phyloP scores from a whole-genome alignment of 2,888 invertebrate genomes.

The Thera obeliscata region DNA sequence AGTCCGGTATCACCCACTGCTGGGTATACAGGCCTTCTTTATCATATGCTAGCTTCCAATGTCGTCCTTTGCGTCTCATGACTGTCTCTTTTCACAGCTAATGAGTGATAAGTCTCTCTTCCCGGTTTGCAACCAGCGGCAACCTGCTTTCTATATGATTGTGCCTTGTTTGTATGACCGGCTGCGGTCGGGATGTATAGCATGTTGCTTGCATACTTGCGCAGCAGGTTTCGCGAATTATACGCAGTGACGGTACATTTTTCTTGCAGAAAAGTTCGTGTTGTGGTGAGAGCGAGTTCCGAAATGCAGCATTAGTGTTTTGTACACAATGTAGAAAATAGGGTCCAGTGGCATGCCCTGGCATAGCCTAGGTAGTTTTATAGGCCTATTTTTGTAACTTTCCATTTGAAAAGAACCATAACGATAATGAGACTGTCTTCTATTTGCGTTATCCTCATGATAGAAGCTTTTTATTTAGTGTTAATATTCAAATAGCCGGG shows the following conservation, averaged over 20 bases:
- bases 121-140: not conserved
- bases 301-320: not conserved
- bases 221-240: constrained; percentile 33
- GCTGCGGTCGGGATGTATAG: constrained; percentile 26
- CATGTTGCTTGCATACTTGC: constrained; percentile 22
- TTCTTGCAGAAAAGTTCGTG: constrained; percentile 25
- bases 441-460: no score
- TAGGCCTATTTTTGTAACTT: not conserved
- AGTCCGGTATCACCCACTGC: no score
- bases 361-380: not conserved
- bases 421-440: no score
- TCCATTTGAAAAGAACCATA: no score
- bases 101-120: not conserved
- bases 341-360: constrained; percentile 1
- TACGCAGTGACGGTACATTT: constrained; percentile 32
- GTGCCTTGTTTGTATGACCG: constrained; percentile 13
- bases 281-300: constrained; percentile 25
- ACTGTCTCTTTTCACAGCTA: no score
- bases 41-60: no score
- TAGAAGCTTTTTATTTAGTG: no score
- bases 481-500: no score
- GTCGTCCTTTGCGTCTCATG: no score
- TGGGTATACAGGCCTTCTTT: no score
- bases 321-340: constrained; percentile 9
- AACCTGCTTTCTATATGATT: constrained; percentile 12